Base-by-base conservation (phyloP, 2,113 vertebrate genomes). In the Rhinogobius similis region DNA sequence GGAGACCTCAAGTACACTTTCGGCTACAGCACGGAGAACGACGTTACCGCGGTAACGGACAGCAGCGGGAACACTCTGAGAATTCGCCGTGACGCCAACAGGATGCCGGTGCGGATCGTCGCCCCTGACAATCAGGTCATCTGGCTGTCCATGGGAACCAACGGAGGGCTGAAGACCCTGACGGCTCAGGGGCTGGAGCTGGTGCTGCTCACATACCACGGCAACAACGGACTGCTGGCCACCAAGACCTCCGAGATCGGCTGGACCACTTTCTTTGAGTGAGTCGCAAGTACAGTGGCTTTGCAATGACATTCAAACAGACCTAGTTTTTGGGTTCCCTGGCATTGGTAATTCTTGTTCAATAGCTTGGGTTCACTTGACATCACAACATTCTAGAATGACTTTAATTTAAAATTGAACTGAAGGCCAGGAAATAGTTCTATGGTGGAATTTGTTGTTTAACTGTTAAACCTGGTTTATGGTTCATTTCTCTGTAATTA, bases 181-280 rank as follows among this genome's bases (percentile, higher is more conserved):
- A 97, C 96, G 0, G 94, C 97, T 0, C 98, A 98, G 85, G 96
- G 96, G 3, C 93, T 94, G 69, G 98, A 99, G 70, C 86, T 98
- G 16, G 95, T 98, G 65, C 90, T 98, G 56, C 94, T 99, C 52
- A 99, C 97, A 1, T 99, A 99, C 90, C 97, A 99, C 1, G 96
- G 97, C 52, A 98, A 94, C 70, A 99, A 96, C 4, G 97, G 97
- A 4, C 95, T 99, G 41, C 81, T 99, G 75, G 97, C 98, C 46
- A 98, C 97, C 0, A 99, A 98, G 89, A 99, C 96, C 0, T 96
- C 94, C 14, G 95, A 98, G 83, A 98, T 96, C 18, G 98, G 98
- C 68, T 99, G 98, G 98, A 98, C 97, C 0, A 98, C 97, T 1
- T 99, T 99, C 86, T 99, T 96, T 75, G 97, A 99, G 98, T 99